Evolutionary conservation across 2,113 vertebrate genomes (phyloP).

Genomic region (Chloebia gouldiae): DNA sequence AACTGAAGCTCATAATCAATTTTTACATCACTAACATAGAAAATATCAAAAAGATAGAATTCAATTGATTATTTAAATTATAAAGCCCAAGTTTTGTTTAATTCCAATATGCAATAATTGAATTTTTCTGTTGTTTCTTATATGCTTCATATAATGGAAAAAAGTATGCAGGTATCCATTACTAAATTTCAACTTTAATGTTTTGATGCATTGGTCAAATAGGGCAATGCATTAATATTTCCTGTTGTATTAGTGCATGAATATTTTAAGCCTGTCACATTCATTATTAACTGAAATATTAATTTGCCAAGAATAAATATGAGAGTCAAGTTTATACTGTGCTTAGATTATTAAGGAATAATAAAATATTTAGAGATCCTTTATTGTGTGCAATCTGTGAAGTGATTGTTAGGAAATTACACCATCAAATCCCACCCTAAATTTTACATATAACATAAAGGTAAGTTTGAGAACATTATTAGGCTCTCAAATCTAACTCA

Average conservation of each 20-base stretch:
- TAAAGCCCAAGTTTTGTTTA: background rate
- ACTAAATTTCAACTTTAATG: constrained; percentile 9
- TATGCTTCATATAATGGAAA: background rate
- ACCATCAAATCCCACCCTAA: background rate
- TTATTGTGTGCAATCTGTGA: constrained; percentile 14
- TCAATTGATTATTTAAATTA: background rate
- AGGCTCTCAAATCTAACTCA: background rate
- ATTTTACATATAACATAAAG: background rate
- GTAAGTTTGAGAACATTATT: background rate
- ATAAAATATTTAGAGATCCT: constrained; percentile 41
- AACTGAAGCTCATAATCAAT: background rate
- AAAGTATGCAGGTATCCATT: constrained; percentile 25
- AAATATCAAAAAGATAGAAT: background rate
- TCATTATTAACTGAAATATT: constrained; percentile 62
- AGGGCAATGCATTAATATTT: constrained; percentile 33
- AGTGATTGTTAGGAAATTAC: background rate
- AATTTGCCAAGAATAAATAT: constrained; percentile 49
- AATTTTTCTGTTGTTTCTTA: background rate
- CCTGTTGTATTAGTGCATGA: background rate
- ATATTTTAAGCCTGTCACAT: constrained; percentile 58
- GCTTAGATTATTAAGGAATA: constrained; percentile 37
- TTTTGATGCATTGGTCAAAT: constrained; percentile 10
- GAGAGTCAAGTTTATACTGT: constrained; percentile 27
- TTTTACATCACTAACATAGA: background rate
- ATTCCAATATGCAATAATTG: background rate